Evolutionary conservation across 2,888 invertebrate species (phyloP).

Genomic region (Protodeltote pygarga): DNA sequence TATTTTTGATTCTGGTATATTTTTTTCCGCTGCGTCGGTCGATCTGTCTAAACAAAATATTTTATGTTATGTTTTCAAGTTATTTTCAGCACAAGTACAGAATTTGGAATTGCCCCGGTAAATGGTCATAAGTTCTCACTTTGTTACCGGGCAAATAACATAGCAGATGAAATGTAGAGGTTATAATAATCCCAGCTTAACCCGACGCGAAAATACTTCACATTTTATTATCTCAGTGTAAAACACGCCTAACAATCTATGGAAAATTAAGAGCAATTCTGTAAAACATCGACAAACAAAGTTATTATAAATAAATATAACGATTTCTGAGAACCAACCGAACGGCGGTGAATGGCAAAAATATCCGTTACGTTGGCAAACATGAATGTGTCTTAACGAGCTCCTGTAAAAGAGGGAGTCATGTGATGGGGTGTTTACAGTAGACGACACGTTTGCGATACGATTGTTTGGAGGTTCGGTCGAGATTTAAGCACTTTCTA

Average conservation of each 20-base stretch:
- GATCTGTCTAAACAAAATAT: no score
- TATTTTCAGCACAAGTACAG: no score
- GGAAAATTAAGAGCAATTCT: constrained; percentile 35
- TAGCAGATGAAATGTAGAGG: no score
- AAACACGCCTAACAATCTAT: constrained; percentile 17
- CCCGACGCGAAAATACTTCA: neutral
- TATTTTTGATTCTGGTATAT: no score
- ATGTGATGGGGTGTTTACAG: constrained; percentile 44
- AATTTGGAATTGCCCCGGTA: no score
- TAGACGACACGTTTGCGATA: constrained; percentile 53
- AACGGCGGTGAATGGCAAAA: constrained; percentile 52
- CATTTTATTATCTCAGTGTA: constrained; percentile 4
- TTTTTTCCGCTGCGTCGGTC: no score
- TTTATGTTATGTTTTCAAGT: no score
- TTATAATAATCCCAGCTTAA: no score
- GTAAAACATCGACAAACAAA: constrained; percentile 41
- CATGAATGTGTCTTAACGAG: constrained; percentile 84
- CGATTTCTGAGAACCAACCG: constrained; percentile 32
- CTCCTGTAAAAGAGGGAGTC: constrained; percentile 71
- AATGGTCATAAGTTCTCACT: no score
- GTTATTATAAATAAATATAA: constrained; percentile 48
- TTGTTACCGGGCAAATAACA: no score
- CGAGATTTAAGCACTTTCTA: no score
- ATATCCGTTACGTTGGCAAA: constrained; percentile 75
- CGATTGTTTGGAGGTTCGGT: constrained; percentile 9